Conservation (phyloP, 2,888 invertebrate genomes). For the Panzeria rudis region DNA sequence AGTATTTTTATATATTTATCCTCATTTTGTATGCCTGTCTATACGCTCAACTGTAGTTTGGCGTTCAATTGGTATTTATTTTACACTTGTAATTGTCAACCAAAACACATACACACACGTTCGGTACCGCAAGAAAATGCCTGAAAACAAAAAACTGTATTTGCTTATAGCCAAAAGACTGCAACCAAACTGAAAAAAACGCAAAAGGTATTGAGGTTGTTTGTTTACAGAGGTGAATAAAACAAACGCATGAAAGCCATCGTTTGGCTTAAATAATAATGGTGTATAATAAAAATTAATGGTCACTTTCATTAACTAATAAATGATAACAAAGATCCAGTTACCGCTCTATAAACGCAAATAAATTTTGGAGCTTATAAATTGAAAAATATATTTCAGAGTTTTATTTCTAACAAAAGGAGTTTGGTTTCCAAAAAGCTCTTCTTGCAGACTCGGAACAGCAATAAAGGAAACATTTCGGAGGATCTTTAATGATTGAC, state of each 20-base stretch:
- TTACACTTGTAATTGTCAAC: constrained; percentile 36
- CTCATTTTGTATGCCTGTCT: neutral
- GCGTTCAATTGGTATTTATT: constrained; percentile 32
- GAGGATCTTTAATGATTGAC: too few species aligned
- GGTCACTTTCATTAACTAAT: constrained; percentile 35
- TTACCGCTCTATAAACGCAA: neutral
- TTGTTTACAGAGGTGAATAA: neutral
- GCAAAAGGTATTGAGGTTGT: constrained; percentile 13
- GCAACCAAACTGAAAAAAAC: neutral
- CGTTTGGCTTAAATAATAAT: constrained; percentile 26
- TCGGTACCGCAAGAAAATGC: constrained; percentile 6
- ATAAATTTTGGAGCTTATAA: neutral
- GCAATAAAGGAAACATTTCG: too few species aligned
- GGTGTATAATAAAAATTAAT: constrained; percentile 11
- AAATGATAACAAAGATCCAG: neutral
- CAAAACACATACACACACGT: constrained; percentile 51
- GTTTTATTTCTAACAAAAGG: too few species aligned
- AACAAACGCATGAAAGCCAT: constrained; percentile 19
- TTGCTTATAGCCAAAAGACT: constrained; percentile 24
- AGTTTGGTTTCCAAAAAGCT: too few species aligned
- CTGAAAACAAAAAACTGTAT: neutral
- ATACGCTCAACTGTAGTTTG: constrained; percentile 15
- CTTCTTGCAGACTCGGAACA: too few species aligned
- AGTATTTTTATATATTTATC: neutral
- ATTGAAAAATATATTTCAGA: neutral